Conservation (phyloP, 2,113 vertebrate species). For the Centropristis striata region DNA sequence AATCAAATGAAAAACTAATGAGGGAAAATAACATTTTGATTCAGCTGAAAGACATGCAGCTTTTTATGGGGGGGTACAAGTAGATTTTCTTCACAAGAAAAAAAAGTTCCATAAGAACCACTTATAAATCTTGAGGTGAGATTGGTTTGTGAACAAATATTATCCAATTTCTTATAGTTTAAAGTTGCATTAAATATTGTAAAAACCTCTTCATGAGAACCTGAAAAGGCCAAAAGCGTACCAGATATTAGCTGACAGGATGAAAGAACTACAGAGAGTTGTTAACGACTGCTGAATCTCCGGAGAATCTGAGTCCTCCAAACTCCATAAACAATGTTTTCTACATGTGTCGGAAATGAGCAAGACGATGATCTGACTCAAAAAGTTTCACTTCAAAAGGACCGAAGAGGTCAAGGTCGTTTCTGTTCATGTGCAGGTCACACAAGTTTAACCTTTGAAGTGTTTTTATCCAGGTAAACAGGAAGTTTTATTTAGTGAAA, state of each 20-base stretch:
- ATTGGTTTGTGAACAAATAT: not conserved
- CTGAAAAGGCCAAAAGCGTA: not conserved
- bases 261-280: constrained; percentile 6
- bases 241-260: constrained; percentile 12
- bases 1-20: not conserved
- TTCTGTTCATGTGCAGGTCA: not conserved
- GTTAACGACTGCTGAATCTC: not conserved
- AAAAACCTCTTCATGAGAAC: not conserved
- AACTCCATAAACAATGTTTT: constrained; percentile 3
- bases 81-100: not conserved
- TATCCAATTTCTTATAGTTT: not conserved
- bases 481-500: not conserved
- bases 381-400: not conserved
- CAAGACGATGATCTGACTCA: not conserved
- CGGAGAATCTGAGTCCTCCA: not conserved
- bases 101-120: not conserved
- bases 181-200: not conserved
- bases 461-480: not conserved
- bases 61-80: not conserved
- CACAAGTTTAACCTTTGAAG: not conserved
- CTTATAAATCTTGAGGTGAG: not conserved
- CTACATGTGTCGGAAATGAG: not conserved
- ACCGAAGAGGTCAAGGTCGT: constrained; percentile 14
- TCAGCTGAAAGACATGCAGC: not conserved
- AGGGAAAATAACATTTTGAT: not conserved